These are phyloP conservation scores for Ptilorrhoa leucosticta DNA, from an alignment of 2,113 vertebrate species.

Conservation along the genomic window DNA sequence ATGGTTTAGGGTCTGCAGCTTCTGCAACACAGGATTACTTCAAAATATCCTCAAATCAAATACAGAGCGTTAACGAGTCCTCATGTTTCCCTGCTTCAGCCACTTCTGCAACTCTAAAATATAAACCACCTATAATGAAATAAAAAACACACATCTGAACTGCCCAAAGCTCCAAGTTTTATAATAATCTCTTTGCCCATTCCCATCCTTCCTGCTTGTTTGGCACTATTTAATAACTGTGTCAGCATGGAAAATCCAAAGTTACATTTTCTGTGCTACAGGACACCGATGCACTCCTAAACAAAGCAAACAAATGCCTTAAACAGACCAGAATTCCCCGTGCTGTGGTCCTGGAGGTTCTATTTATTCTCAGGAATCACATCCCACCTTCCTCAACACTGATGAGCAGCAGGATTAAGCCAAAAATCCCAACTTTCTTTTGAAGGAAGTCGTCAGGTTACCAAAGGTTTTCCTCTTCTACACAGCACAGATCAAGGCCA, in stretches of 20 bases:
- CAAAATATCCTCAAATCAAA: neutral
- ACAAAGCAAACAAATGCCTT: neutral
- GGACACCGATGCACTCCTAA: neutral
- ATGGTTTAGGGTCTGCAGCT: neutral
- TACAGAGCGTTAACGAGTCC: rapidly evolving
- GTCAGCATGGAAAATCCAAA: neutral
- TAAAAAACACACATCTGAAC: rapidly evolving
- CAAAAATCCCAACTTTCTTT: neutral
- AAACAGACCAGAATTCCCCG: neutral
- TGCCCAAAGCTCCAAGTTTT: neutral
- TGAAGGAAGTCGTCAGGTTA: neutral
- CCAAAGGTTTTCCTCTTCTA: neutral
- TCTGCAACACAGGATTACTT: neutral
- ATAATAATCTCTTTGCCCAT: neutral
- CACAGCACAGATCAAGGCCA: neutral
- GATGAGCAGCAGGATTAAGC: neutral
- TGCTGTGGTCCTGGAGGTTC: neutral
- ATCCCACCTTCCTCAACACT: too few relatives aligned
- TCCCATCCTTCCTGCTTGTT: neutral
- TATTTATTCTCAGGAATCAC: neutral
- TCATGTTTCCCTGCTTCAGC: neutral
- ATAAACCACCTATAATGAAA: neutral
- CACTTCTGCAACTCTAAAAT: neutral
- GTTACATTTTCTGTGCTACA: neutral
- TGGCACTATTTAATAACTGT: neutral